Base-by-base conservation (phyloP, 2,797 vertebrate genomes). In the Ibycter americanus region DNA sequence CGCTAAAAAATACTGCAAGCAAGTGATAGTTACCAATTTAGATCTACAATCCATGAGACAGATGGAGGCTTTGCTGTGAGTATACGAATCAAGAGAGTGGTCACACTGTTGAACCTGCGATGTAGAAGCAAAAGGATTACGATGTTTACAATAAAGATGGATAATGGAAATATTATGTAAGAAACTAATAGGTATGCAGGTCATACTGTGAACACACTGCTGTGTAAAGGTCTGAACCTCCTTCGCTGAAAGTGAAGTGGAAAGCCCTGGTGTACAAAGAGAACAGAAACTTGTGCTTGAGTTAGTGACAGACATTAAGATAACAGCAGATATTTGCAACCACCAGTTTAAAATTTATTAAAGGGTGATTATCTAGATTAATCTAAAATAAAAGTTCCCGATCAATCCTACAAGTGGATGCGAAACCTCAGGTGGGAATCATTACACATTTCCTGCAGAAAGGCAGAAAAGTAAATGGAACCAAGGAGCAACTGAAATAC, bases 11-110 rank as follows among this genome's bases (percentile, higher is more conserved):
- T 93, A 95, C 58, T 85, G 76, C 89, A 96, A 97, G 92, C 95
- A 95, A 97, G 89, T 1, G 65, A 97, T 96, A 97, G 93, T 97
- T 97, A 97, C 96, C 97, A 97, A 97, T 97, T 96, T 96, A 92
- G 94, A 96, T 96, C 94, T 96, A 97, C 96, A 97, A 96, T 97
- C 94, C 97, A 97, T 96, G 92, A 96, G 82, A 96, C 59, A 92
- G 94, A 92, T 91, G 96, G 84, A 97, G 94, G 84, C 89, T 96
- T 95, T 97, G 90, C 95, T 96, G 87, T 92, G 92, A 96, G 90
- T 88, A 55, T 93, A 94, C 86, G 93, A 96, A 94, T n/a, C 96
- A 96, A 97, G 92, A 96, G 81, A 96, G 93, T 62, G 79, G 95
- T 49, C 94, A 94, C 93, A 82, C 90, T 92, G 95, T 59, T 94